Evolutionary conservation across 2,888 invertebrate species (phyloP).

Genomic region (Oasisia sp.): DNA sequence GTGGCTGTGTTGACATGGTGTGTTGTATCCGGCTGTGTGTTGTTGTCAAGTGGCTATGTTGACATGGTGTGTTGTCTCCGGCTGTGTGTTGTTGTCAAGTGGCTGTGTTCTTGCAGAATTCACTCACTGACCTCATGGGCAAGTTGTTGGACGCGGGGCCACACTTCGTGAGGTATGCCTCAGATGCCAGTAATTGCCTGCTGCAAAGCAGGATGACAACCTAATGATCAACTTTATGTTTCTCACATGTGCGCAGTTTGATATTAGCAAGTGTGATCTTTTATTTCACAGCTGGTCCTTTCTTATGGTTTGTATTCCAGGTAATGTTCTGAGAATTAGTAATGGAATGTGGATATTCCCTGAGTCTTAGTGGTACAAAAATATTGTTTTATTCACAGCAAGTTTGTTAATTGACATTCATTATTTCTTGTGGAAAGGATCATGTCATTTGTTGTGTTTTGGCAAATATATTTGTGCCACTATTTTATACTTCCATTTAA

Average conservation of each 20-base stretch:
- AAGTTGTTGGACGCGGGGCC: slow-evolving; percentile 56
- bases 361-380: not conserved
- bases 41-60: not conserved
- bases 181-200: not conserved
- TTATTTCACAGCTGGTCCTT: not conserved
- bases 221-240: not conserved
- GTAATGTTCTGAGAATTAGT: not conserved
- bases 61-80: not conserved
- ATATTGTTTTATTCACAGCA: not conserved
- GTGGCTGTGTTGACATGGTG: no score
- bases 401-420: not conserved
- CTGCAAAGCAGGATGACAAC: not conserved
- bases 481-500: not conserved
- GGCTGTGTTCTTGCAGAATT: slow-evolving; percentile 46
- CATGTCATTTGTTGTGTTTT: no score
- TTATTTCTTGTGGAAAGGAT: no score
- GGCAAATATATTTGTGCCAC: not conserved
- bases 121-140: slow-evolving; percentile 53
- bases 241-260: not conserved
- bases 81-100: not conserved
- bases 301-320: not conserved
- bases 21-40: no score
- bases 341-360: not conserved
- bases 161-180: slow-evolving; percentile 54
- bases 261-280: not conserved